Percentiles rank a stretch among this genome's conserved stretches.
Evolutionary conservation across 1,140 invertebrate species (phyloP).

Genomic region (Rhopalosiphum maidis): DNA sequence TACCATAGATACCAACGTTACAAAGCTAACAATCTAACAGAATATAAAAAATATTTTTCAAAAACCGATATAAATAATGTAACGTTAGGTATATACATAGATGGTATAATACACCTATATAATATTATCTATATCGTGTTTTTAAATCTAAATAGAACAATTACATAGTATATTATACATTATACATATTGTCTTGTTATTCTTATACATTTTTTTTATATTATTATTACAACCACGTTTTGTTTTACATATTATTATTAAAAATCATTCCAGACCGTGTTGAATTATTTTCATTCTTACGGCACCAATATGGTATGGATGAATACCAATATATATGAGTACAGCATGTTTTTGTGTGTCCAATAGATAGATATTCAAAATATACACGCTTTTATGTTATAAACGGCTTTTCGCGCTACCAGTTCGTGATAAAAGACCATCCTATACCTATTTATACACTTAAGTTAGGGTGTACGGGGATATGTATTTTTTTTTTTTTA

Average conservation of each 20-base stretch:
- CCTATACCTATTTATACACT: conserved; percentile 5
- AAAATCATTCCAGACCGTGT: neutral
- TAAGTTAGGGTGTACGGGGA: neutral
- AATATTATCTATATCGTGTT: too few species aligned
- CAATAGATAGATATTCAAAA: neutral
- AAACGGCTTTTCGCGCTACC: conserved; percentile 19
- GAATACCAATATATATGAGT: neutral
- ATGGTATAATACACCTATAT: too few species aligned
- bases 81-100: too few species aligned
- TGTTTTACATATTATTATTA: neutral
- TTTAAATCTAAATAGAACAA: too few species aligned
- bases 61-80: too few species aligned
- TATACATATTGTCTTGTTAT: too few species aligned
- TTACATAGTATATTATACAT: too few species aligned
- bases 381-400: neutral
- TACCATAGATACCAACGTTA: too few species aligned
- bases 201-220: neutral
- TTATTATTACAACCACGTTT: neutral
- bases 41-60: too few species aligned
- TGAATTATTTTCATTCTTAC: neutral
- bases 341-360: neutral
- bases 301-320: neutral
- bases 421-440: neutral
- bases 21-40: too few species aligned
- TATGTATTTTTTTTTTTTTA: conserved; percentile 17